These are phyloP conservation scores for Gorilla gorilla DNA, from an alignment of 2,113 vertebrate genomes.

Conservation along the genomic window DNA sequence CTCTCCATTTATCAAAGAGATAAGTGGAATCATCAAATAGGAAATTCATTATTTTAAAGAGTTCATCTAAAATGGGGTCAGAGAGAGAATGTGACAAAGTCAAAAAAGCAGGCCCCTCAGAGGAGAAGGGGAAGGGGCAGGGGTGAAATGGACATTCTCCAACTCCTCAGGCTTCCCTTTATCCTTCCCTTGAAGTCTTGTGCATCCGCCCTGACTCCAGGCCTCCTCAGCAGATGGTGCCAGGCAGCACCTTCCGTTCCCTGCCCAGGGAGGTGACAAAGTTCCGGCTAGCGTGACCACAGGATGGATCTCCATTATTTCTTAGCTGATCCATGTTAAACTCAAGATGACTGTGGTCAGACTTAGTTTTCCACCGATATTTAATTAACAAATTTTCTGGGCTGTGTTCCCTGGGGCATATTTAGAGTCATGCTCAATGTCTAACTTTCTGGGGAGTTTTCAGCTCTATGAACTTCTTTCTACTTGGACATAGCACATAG, in stretches of 20 bases:
- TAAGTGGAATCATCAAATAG: neutral
- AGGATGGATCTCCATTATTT: neutral
- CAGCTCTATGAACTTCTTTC: neutral
- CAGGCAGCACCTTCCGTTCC: rapidly evolving
- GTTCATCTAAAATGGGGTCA: neutral
- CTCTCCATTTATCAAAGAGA: neutral
- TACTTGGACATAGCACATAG: neutral
- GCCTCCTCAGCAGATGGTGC: neutral
- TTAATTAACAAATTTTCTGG: constrained; percentile 19
- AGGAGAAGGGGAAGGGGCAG: neutral
- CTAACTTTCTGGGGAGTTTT: neutral
- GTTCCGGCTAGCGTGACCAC: neutral
- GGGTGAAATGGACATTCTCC: neutral
- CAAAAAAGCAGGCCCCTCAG: neutral
- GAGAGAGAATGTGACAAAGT: neutral
- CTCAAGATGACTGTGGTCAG: constrained; percentile 28
- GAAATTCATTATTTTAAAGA: neutral
- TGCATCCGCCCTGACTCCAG: neutral
- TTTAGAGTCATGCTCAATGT: neutral
- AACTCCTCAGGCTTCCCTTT: neutral
- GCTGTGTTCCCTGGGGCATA: neutral
- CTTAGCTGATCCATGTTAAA: neutral
- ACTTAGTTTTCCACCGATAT: constrained; percentile 47
- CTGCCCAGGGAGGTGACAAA: neutral
- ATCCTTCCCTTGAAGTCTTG: neutral